Conservation (phyloP, 2,888 invertebrate genomes). For the Pollenia amentaria region DNA sequence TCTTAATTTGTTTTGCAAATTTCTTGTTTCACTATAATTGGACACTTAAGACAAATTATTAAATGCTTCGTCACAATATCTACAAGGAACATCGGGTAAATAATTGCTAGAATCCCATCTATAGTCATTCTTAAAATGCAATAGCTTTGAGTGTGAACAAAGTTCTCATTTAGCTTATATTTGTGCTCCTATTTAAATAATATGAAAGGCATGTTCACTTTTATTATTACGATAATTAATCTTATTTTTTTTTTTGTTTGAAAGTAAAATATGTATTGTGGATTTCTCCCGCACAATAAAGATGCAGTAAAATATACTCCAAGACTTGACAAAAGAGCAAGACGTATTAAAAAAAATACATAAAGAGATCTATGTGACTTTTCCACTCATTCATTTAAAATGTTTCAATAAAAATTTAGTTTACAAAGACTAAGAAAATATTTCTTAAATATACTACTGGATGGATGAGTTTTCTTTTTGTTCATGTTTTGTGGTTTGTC, state of each 20-base stretch:
- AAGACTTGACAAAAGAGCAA: not conserved
- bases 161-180: too few species aligned
- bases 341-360: not conserved
- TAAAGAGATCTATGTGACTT: not conserved
- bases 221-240: conserved; percentile 18
- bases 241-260: conserved; percentile 4
- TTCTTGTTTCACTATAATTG: too few species aligned
- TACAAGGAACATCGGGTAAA: too few species aligned
- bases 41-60: too few species aligned
- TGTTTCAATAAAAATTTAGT: not conserved
- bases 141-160: too few species aligned
- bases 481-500: not conserved
- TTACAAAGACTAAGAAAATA: not conserved
- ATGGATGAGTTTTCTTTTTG: not conserved
- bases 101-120: too few species aligned
- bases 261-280: too few species aligned
- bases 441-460: not conserved
- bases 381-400: conserved; percentile 9
- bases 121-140: too few species aligned
- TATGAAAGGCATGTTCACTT: not conserved
- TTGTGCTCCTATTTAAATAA: not conserved
- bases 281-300: conserved; percentile 1
- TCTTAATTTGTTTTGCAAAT: too few species aligned
- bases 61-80: too few species aligned
- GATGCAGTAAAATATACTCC: not conserved